Base-by-base conservation (phyloP, 2,888 invertebrate genomes). In the Xestoiulus laeticollis region DNA sequence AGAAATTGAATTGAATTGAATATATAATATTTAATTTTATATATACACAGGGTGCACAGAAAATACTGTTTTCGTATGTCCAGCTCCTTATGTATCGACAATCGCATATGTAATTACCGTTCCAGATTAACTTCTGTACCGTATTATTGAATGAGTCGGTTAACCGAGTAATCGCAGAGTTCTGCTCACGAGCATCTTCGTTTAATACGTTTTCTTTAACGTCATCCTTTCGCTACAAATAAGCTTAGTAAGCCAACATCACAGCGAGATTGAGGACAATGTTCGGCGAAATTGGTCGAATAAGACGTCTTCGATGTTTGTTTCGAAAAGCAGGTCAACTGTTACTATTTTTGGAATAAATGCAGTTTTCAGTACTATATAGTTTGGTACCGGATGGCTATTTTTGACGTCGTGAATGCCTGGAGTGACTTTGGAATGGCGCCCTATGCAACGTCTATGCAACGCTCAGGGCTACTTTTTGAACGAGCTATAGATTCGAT, bases 311-410 rank as follows among this genome's bases (percentile, higher is more conserved):
- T 78, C 30, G 78, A 78, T 16, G 78, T 26, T 30, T 78, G 12
- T 78, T 78, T 78, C 78, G 2, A 30, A 78, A 78, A 78, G 30
- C 78, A 78, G 78, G 78, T 78, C 78, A 78, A 78, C 30, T 26
- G 78, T 78, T 78, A 30, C 78, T 78, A 78, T 78, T 78, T 78
- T 78, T 30, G 78, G 78, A 78, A 78, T 30, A 30, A 78, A 26
- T 6, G 14, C 78, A 78, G 78, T 12, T 59, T 22, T 22, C 59
- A 0, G n/a, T 22, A 59, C 59, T 44, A 16, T 48, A 8, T 26
- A 0, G 68, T 16, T 14, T 16, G 78, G 30, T 26, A 30, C 78
- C 30, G 78, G 30, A 26, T 26, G 30, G 78, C 78, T 30, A 78
- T 30, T 78, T 30, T 14, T 78, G 16, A 14, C 78, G 30, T 30